Base-by-base conservation (phyloP, 30 jellyfish, hydroid and myxozoan genomes). In the Chrysaora quinquecirrha region DNA sequence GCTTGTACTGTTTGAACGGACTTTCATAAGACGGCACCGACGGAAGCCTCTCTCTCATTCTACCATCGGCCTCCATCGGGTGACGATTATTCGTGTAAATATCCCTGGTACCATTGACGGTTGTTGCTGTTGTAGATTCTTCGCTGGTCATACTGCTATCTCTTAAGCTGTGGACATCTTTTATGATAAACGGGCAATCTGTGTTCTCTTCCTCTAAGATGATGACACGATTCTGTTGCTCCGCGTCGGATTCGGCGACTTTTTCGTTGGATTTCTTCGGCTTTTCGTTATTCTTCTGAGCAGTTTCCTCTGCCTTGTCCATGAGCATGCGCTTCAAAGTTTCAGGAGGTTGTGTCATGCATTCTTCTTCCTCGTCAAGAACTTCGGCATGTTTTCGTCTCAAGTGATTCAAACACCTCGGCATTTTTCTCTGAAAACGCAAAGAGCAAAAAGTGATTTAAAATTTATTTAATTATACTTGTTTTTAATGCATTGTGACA, bases 111-210 rank as follows among this genome's bases (percentile, higher is more conserved):
- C 68, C 68, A 52, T 52, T 52, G 29, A 52, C 7, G 65, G 90
- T 66, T 10, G 29, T 52, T 12, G 68, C 68, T 3, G 24, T 3
- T 19, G 68, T 12, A 4, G 29, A 20, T 47, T 82, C 85, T 20
- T 71, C 78, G 0, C 72, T 82, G 32, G 33, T 30, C 33, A 48
- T 30, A 30, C 68, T 0, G 80, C 78, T 70, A 23, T 82, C 92
- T 52, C 92, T 48, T 3, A 82, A 73, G 22, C 92, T 82, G 92
- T 82, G 92, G 2, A 82, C 92, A 46, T 82, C 92, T 54, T 82
- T 82, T 0, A 82, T 82, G 49, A 82, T 35, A 38, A 82, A 82
- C 23, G 68, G 68, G 19, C 68, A 52, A 20, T 52, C 68, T 14
- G 14, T 38, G 68, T 52, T 52, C 4, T 52, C 68, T 7, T 20